These are phyloP conservation scores for Meiosimyza platycephala DNA, from an alignment of 2,888 invertebrate genomes.

Conservation along the genomic window DNA sequence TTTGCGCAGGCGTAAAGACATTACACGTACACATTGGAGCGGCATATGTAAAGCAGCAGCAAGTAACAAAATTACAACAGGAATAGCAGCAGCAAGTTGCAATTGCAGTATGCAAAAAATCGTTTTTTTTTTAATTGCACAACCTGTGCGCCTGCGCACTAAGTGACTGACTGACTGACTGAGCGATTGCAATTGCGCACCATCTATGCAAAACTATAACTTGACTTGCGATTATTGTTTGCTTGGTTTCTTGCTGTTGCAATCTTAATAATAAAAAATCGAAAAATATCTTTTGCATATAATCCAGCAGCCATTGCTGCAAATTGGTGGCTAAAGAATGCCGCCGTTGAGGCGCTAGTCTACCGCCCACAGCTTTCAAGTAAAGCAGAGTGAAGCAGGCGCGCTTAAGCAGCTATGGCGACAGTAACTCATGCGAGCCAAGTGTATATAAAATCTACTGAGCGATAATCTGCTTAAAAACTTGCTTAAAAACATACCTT, in stretches of 20 bases:
- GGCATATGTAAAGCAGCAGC: background rate
- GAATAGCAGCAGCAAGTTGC: background rate
- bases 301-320: constrained; percentile 19
- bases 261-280: constrained; percentile 24
- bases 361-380: constrained; percentile 44
- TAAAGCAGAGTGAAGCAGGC: too few relatives aligned
- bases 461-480: constrained; percentile 6
- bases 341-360: constrained; percentile 48
- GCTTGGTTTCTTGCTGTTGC: constrained; percentile 34
- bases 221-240: background rate
- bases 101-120: constrained; percentile 32
- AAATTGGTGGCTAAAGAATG: constrained; percentile 37
- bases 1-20: constrained; percentile 22
- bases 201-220: constrained; percentile 18
- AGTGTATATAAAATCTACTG: constrained; percentile 11
- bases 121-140: constrained; percentile 41
- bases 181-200: constrained; percentile 1
- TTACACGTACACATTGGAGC: background rate
- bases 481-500: constrained; percentile 6
- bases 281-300: background rate
- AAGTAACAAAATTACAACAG: background rate
- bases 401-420: background rate
- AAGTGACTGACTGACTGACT: constrained; percentile 14
- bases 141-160: constrained; percentile 33
- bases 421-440: background rate